A percentile compares a stretch with the other conserved stretches of the same genome.
phyloP scores from a whole-genome alignment of 1,140 invertebrate genomes.

The Drosophila tsacasi region DNA sequence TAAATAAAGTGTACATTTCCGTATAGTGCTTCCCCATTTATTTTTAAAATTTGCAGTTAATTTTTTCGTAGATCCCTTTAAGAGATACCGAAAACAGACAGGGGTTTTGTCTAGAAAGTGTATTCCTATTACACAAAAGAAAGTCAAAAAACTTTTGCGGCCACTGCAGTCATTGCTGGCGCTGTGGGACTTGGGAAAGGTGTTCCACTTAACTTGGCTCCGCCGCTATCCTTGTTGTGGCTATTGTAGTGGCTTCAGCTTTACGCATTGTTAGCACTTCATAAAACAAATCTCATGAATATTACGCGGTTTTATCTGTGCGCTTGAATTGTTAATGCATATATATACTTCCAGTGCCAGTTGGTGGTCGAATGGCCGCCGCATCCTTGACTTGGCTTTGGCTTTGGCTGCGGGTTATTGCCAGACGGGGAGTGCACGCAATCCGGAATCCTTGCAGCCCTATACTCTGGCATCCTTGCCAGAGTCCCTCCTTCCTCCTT shows the following conservation, averaged over 20 bases:
- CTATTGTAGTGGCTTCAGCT: conserved; percentile 61
- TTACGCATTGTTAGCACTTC: conserved; percentile 82
- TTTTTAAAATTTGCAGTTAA: not conserved
- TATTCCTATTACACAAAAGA: conserved; percentile 26
- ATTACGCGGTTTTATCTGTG: conserved; percentile 67
- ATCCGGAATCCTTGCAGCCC: not conserved
- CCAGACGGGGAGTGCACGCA: conserved; percentile 26
- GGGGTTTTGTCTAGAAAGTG: not conserved
- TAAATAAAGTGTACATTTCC: not conserved
- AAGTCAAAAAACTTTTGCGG: conserved; percentile 59
- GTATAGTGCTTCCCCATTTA: not conserved
- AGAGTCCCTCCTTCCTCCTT: not conserved
- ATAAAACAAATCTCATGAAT: conserved; percentile 82
- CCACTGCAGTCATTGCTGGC: conserved; percentile 32
- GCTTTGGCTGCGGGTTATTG: conserved; percentile 68
- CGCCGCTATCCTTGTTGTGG: conserved; percentile 18
- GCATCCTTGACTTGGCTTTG: conserved; percentile 10
- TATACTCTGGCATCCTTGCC: not conserved
- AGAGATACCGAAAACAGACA: not conserved
- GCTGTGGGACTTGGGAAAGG: conserved; percentile 33
- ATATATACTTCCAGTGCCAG: not conserved
- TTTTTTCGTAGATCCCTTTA: not conserved
- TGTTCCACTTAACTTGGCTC: conserved; percentile 55
- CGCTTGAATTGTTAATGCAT: conserved; percentile 55
- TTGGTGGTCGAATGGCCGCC: conserved; percentile 10